Percentiles rank a stretch among this genome's conserved stretches.
Evolutionary conservation across 1,140 invertebrate species (phyloP).

Genomic region (Drosophila tristis): DNA sequence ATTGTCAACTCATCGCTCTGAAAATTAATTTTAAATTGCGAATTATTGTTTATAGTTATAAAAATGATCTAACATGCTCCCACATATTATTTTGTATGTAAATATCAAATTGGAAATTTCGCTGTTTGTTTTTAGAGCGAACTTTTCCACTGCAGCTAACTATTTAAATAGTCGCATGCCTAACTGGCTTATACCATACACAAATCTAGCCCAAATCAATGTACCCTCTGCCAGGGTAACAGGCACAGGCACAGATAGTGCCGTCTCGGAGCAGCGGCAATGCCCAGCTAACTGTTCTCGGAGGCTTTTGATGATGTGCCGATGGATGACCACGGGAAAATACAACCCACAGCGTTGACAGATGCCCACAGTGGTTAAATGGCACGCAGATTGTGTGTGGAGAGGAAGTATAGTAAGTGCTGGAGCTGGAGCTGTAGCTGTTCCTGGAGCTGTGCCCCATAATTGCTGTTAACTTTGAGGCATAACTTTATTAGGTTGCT

Average conservation of each 20-base stretch:
- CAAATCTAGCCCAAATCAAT: no score
- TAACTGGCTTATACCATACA: no score
- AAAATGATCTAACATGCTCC: no score
- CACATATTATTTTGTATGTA: no score
- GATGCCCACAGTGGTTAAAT: constrained; percentile 21
- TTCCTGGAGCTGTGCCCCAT: constrained; percentile 4
- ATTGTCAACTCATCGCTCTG: no score
- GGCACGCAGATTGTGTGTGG: neutral
- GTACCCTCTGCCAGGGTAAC: neutral
- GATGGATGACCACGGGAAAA: constrained; percentile 42
- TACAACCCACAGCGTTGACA: constrained; percentile 27
- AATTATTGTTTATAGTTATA: no score
- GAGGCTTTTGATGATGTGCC: constrained; percentile 72
- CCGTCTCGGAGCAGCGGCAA: constrained; percentile 6
- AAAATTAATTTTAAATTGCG: no score
- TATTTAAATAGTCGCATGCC: no score
- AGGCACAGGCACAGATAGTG: constrained; percentile 1
- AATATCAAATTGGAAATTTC: no score
- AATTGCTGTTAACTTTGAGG: constrained; percentile 44
- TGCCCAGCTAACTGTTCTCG: constrained; percentile 65
- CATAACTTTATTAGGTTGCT: constrained; percentile 50
- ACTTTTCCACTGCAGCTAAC: no score
- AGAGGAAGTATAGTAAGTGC: constrained; percentile 2
- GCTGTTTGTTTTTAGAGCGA: no score
- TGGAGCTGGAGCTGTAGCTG: no score